Evolutionary conservation across 2,888 invertebrate genomes (phyloP), one percentile per base, ranked within the genome.

Genomic region (Anorthoa munda): DNA sequence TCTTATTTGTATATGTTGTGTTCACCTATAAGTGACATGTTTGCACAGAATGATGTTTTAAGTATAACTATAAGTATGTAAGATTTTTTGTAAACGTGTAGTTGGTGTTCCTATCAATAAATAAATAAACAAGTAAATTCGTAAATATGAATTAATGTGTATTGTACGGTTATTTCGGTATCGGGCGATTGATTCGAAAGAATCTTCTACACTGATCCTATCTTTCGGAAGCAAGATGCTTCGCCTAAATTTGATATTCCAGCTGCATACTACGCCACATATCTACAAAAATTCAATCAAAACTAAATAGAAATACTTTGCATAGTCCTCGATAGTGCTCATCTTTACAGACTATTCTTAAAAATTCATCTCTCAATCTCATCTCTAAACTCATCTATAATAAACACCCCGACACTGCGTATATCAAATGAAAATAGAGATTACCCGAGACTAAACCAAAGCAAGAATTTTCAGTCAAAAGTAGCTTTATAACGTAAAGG

Each of bases 371-470:
- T n/a, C n/a, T n/a, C n/a, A n/a, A n/a, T n/a, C n/a, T n/a, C n/a
- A 50, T 59, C 18, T 51, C 50, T 3, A 9, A 5, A 13, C 23
- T 39, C 4, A 11, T 31, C 5, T 58, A n/a, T 39, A 66, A 46
- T 46, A 66, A 77, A 65, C 60, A 12, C 21, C 4, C 45, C 17
- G 56, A 77, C 18, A 72, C 70, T 58, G 45, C 26, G 21, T 66
- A 48, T 9, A 26, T 46, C 21, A 58, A 79, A 66, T 75, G 17
- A 53, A 77, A 75, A 74, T 55, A 60, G 21, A 59, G 56, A 84
- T 82, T 65, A 74, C 68, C 61, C 58, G 51, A 69, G 50, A 66
- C 66, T 23, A 74, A 79, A 68, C 70, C 72, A 75, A 76, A 69
- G 31, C 48, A 68, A 60, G 45, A 73, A 76, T 67, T 55, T 72